A percentile compares a stretch with the other conserved stretches of the same genome.
phyloP scores from a whole-genome alignment of 2,888 invertebrate species.

The Stegana nigrithorax region DNA sequence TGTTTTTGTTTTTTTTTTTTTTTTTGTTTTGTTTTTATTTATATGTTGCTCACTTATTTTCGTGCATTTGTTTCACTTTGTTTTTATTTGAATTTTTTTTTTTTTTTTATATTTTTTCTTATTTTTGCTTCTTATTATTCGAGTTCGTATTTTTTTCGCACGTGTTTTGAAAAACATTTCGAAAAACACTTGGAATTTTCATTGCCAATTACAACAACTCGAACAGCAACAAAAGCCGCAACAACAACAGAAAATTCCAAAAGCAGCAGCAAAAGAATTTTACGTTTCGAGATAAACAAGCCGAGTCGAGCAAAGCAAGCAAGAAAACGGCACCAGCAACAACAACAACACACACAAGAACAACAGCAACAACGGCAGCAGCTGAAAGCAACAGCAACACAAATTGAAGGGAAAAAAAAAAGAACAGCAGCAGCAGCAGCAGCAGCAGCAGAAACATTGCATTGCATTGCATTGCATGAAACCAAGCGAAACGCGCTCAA shows the following conservation, averaged over 20 bases:
- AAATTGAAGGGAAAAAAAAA: no score
- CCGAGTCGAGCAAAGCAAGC: no score
- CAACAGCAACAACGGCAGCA: neutral
- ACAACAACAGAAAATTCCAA: neutral
- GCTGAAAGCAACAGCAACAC: slow-evolving; percentile 1
- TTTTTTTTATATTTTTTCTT: no score
- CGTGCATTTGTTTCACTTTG: no score
- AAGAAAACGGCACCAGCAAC: slow-evolving; percentile 50
- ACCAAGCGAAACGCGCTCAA: no score
- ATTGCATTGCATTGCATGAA: neutral
- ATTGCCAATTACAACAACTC: slow-evolving; percentile 45
- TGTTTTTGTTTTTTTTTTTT: neutral
- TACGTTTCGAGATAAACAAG: no score
- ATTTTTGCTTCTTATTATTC: no score
- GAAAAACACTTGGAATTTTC: slow-evolving; percentile 49
- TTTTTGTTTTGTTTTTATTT: no score
- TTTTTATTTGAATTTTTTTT: no score
- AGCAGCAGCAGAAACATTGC: neutral
- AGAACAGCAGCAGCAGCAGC: neutral
- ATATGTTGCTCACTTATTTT: no score
- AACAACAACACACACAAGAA: slow-evolving; percentile 31
- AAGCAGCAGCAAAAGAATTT: neutral
- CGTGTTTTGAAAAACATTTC: slow-evolving; percentile 28
- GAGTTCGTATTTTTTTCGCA: slow-evolving; percentile 3
- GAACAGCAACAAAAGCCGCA: neutral